A percentile compares a stretch with the other conserved stretches of the same genome.
phyloP scores from a whole-genome alignment of 1,140 invertebrate genomes.

The Leptonema lineaticorne region DNA sequence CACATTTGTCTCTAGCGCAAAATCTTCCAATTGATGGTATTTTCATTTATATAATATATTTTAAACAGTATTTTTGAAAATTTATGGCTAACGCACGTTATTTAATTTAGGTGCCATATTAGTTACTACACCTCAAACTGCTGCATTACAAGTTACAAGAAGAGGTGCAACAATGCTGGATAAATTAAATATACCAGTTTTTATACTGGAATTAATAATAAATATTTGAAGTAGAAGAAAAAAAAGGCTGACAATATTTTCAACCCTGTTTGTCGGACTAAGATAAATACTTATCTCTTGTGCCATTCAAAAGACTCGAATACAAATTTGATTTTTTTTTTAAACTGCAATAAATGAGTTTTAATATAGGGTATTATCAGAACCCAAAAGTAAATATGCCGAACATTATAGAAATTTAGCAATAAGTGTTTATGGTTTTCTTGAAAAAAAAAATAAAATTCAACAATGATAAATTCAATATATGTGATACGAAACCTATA shows the following conservation, averaged over 20 bases:
- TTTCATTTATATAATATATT: background rate
- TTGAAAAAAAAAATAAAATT: background rate
- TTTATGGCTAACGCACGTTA: background rate
- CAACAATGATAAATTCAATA: background rate
- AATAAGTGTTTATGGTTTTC: constrained; percentile 51
- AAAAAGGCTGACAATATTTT: too few relatives aligned
- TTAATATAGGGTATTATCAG: constrained; percentile 70
- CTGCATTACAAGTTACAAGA: constrained; percentile 77
- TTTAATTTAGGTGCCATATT: constrained; percentile 66
- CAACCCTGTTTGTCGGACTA: too few relatives aligned
- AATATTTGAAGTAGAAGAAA: constrained; percentile 82
- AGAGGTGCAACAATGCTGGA: constrained; percentile 80
- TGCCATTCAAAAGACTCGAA: too few relatives aligned
- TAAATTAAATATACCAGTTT: constrained; percentile 75
- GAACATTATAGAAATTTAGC: constrained; percentile 60
- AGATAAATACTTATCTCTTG: too few relatives aligned
- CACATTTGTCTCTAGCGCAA: constrained; percentile 83
- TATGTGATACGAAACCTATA: background rate
- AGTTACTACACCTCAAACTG: constrained; percentile 83
- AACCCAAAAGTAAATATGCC: constrained; percentile 63
- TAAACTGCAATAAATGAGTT: too few relatives aligned
- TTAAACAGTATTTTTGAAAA: background rate
- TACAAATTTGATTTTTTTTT: too few relatives aligned
- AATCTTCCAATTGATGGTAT: constrained; percentile 78
- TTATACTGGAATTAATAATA: too few relatives aligned